Evolutionary conservation across 2,797 vertebrate species (phyloP).

Genomic region (Rhabdophis nuchalis): DNA sequence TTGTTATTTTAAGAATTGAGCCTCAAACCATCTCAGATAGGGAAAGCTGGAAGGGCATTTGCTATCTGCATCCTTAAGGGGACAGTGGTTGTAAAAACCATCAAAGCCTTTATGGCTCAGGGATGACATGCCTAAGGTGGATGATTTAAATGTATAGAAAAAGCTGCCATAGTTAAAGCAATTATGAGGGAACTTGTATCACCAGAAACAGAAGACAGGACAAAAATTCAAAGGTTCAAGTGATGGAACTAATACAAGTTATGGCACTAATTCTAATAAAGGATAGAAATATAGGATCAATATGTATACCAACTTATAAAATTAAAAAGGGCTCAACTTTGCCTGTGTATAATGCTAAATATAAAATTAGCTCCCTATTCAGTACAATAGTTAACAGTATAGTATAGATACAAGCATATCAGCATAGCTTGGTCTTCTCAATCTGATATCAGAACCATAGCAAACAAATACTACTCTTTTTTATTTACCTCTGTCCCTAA

Average conservation of each 20-base stretch:
- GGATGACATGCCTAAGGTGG: neutral
- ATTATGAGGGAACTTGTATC: neutral
- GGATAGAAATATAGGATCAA: neutral
- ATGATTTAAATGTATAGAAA: neutral
- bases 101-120: neutral
- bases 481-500: neutral
- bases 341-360: neutral
- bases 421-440: neutral
- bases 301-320: neutral
- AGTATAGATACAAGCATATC: slow-evolving; percentile 6
- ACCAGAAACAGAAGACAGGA: neutral
- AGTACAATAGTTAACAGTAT: neutral
- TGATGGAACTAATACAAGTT: neutral
- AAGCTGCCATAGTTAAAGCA: neutral
- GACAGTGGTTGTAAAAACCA: neutral
- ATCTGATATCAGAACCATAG: neutral
- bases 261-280: neutral
- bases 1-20: neutral
- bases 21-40: neutral
- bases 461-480: neutral
- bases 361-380: slow-evolving; percentile 6
- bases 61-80: neutral
- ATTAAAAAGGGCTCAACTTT: neutral
- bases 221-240: neutral
- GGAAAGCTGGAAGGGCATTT: neutral